These are phyloP conservation scores for Platycnemis pennipes DNA, from an alignment of 2,888 invertebrate species.

Conservation along the genomic window DNA sequence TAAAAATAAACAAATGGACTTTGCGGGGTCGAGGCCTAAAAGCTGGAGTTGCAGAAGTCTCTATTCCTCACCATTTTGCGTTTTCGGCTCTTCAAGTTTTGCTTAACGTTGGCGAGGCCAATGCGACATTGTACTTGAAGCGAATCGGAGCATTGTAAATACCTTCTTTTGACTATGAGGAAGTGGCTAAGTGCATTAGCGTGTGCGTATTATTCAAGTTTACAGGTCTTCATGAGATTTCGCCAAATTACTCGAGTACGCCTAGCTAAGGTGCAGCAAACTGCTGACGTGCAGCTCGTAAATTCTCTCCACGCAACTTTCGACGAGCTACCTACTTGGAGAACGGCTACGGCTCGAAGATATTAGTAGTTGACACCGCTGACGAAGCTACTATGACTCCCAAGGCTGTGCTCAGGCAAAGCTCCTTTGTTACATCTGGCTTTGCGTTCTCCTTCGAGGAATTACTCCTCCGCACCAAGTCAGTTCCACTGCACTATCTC, in stretches of 20 bases:
- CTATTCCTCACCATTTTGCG: not conserved
- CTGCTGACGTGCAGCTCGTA: not conserved
- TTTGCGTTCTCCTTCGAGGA: not conserved
- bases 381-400: not conserved
- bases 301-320: not conserved
- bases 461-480: too few species aligned
- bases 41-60: not conserved
- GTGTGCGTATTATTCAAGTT: slow-evolving; percentile 29
- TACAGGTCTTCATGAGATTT: not conserved
- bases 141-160: not conserved
- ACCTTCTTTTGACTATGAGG: not conserved
- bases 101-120: not conserved
- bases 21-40: too few species aligned
- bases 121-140: not conserved
- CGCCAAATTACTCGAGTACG: not conserved
- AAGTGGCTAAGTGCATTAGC: not conserved
- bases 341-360: not conserved
- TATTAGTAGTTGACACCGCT: slow-evolving; percentile 21
- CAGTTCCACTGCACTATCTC: too few species aligned
- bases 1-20: too few species aligned
- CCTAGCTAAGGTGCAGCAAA: not conserved
- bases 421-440: not conserved
- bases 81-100: not conserved
- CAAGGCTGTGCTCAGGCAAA: not conserved
- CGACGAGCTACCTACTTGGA: not conserved